A percentile compares a stretch with the other conserved stretches of the same genome.
phyloP scores from a whole-genome alignment of 2,113 vertebrate genomes.

The Scolopax mira region DNA sequence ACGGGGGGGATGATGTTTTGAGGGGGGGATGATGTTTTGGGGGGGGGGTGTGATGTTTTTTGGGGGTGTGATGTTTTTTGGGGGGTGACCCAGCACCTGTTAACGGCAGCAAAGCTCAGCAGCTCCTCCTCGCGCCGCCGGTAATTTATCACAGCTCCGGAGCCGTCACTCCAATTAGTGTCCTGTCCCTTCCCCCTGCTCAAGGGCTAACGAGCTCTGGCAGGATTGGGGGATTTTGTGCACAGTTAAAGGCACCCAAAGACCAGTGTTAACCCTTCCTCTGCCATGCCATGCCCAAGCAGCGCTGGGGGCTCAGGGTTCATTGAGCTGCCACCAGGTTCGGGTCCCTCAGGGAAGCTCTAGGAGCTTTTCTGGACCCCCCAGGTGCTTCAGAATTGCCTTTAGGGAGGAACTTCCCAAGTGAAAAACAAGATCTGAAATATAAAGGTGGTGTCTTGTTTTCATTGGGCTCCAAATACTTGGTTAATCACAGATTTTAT shows the following conservation, averaged over 20 bases:
- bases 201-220: not conserved
- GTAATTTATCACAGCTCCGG: not conserved
- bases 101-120: not conserved
- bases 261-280: not conserved
- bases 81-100: not conserved
- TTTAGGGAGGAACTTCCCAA: not conserved
- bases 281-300: rapidly evolving
- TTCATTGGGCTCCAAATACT: rapidly evolving
- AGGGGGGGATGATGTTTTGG: not conserved
- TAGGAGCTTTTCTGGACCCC: not conserved
- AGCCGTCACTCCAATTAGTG: not conserved
- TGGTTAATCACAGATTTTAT: not conserved
- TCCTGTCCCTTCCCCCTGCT: not conserved
- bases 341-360: not conserved
- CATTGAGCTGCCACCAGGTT: rapidly evolving
- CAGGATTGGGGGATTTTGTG: not conserved
- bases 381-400: not conserved
- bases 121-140: not conserved
- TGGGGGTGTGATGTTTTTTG: not conserved
- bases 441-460: not conserved
- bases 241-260: not conserved
- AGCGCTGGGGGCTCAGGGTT: not conserved
- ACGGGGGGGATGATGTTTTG: not conserved
- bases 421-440: not conserved
- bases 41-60: not conserved